These are phyloP conservation scores for Carlito syrichta DNA, from an alignment of 2,113 vertebrate genomes.

Conservation along the genomic window DNA sequence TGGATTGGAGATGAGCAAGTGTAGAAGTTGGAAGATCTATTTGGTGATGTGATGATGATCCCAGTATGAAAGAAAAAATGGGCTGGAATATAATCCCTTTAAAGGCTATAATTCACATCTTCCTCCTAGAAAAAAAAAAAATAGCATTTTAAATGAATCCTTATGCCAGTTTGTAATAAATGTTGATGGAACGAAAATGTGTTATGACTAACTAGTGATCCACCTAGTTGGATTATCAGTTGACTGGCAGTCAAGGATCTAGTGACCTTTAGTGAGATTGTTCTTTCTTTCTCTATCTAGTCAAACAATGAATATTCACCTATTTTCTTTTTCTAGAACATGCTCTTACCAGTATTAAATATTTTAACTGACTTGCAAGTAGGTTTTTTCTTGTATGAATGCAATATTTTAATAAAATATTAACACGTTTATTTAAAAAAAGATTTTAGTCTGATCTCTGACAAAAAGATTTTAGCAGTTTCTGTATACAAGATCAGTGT, in stretches of 20 bases:
- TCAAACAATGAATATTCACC: neutral
- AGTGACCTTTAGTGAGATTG: neutral
- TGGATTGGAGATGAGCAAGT: neutral
- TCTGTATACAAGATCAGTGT: neutral
- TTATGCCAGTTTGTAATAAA: neutral
- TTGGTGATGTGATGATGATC: neutral
- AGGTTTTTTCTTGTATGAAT: neutral
- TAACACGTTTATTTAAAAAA: neutral
- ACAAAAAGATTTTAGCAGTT: conserved; percentile 12
- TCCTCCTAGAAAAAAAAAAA: neutral
- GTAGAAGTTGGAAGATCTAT: neutral
- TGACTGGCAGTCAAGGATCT: neutral
- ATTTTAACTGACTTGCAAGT: neutral
- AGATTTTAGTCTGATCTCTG: too few relatives aligned
- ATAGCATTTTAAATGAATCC: neutral
- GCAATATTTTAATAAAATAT: neutral
- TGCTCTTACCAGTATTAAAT: neutral
- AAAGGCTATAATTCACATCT: neutral
- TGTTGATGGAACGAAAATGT: conserved; percentile 6
- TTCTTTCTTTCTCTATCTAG: neutral
- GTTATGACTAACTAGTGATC: neutral
- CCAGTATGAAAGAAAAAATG: neutral
- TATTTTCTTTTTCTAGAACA: neutral
- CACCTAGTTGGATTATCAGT: neutral
- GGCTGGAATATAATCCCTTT: neutral